Percentiles rank a stretch among this genome's conserved stretches.
phyloP scores from a whole-genome alignment of 2,113 vertebrate genomes.

The Microcebus tavaratra region DNA sequence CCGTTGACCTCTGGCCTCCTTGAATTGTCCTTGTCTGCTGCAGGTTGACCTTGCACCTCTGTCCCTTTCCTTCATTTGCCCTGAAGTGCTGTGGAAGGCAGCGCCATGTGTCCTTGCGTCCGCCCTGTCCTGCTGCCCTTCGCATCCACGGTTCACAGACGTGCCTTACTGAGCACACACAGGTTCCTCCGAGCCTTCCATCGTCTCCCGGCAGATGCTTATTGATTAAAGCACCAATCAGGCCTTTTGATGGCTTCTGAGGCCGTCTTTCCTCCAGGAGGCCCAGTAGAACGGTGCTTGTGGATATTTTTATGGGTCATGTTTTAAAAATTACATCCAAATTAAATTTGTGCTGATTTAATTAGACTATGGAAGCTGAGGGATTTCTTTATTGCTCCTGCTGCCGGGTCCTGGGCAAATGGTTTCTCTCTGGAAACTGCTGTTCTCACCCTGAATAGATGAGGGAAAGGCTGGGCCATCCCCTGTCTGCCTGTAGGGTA shows the following conservation, averaged over 20 bases:
- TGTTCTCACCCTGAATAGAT: background rate
- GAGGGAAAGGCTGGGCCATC: background rate
- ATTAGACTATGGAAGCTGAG: conserved; percentile 49
- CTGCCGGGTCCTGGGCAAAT: background rate
- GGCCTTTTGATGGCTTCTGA: background rate
- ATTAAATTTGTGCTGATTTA: conserved; percentile 69
- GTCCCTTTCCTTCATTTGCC: background rate
- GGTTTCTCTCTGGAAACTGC: conserved; percentile 1
- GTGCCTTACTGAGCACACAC: background rate
- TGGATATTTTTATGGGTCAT: conserved; percentile 65
- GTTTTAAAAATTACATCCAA: conserved; percentile 63
- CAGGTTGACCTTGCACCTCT: background rate
- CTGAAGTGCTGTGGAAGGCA: background rate
- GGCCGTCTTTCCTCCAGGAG: conserved; percentile 20
- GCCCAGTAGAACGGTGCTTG: background rate
- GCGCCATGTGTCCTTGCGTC: background rate
- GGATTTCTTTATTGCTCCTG: conserved; percentile 29
- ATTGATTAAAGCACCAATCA: background rate
- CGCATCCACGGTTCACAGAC: background rate
- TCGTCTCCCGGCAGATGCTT: background rate
- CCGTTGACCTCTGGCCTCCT: background rate
- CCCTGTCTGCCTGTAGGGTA: background rate
- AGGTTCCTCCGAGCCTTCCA: background rate
- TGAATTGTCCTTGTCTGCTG: background rate
- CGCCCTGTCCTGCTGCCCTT: background rate